Base-by-base conservation (phyloP, 2,888 invertebrate species). In the Melanotus villosus region DNA sequence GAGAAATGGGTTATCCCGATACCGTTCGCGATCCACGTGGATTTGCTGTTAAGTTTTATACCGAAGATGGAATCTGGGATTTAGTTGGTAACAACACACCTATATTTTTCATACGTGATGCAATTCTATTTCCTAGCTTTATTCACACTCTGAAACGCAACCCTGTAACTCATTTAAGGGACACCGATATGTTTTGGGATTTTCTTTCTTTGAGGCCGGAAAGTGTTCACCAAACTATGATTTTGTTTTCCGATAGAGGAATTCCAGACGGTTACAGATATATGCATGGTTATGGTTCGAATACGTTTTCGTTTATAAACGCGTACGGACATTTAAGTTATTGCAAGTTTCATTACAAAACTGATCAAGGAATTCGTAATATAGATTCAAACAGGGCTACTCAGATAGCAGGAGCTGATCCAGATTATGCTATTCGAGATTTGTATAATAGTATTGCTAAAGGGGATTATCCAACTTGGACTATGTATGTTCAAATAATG, bases 61-160 rank as follows among this genome's bases (percentile, higher is more conserved):
- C 95, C 0, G 94, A 95, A 73, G 95, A 96, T 79, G 96, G 96
- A 47, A 92, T 93, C 79, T 96, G 97, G 97, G 97, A 98, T 86
- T 85, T 97, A 73, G 96, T 96, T 26, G 97, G 97, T 6, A 94
- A 94, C 83, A 97, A 97, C 84, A 96, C 95, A 0, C 97, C 97
- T 0, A 90, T 97, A 65, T 97, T 97, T 86, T 97, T 97, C 83
- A 90, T 98, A 76, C 90, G 96, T 63, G 98, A 98, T 83, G 93
- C 97, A 1, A 87, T 93, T 2, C 85, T 95, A 58, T 99, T 99
- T 85, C 95, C 98, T 5, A 96, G 94, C 81, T 97, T 99, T 80
- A 96, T 99, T 77, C 98, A 98, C 83, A 94, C 97, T 0, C 96
- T 98, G 84, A 99, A 98, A 84, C 90, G 98, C 74, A 99, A 99